These are phyloP conservation scores for Megathymus violae DNA, from an alignment of 1,140 invertebrate genomes.

Conservation along the genomic window DNA sequence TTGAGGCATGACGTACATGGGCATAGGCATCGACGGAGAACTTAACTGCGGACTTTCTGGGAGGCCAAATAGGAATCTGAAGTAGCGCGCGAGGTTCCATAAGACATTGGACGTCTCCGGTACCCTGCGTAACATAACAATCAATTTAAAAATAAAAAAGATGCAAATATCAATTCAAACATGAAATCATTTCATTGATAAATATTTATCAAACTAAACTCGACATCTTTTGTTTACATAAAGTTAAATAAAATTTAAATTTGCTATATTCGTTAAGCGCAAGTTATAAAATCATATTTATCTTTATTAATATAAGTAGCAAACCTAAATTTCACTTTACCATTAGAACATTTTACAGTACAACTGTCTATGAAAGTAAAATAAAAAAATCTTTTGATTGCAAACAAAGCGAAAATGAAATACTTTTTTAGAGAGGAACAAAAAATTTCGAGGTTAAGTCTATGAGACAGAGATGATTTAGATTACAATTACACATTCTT, in stretches of 20 bases:
- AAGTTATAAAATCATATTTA: no score
- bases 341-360: no score
- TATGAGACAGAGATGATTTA: neutral
- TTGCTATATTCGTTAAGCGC: no score
- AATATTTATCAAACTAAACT: neutral
- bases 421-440: no score
- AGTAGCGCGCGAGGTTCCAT: constrained; percentile 81
- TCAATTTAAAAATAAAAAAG: constrained; percentile 40
- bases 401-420: no score
- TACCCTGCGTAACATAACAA: constrained; percentile 69
- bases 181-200: constrained; percentile 22
- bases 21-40: constrained; percentile 69
- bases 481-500: constrained; percentile 48
- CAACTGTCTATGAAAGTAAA: no score
- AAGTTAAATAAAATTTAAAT: no score
- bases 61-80: constrained; percentile 78
- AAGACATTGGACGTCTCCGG: constrained; percentile 80
- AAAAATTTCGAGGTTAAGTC: constrained; percentile 6
- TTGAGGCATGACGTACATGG: constrained; percentile 71
- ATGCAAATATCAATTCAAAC: constrained; percentile 69
- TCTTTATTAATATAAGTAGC: no score
- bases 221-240: constrained; percentile 17
- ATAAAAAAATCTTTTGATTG: no score
- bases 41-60: constrained; percentile 65
- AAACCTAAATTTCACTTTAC: no score